Evolutionary conservation across 2,113 vertebrate species (phyloP), one percentile per base, ranked within the genome.

Genomic region (Xyrauchen texanus): DNA sequence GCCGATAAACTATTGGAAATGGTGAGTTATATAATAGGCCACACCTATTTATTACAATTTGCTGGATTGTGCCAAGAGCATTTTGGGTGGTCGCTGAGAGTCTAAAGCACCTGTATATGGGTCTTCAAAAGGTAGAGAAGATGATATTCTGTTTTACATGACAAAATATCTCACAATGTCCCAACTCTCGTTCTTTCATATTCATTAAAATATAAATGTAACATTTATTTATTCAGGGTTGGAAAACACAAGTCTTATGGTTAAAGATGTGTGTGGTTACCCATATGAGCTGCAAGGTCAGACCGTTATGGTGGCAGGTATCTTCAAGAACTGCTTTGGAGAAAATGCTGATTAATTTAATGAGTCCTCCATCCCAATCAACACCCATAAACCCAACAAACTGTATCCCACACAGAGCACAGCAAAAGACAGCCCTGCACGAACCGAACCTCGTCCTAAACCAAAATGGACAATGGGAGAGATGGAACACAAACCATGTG

Each of bases 41-140:
- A 90, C 3, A 81, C 92, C 61, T 78, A 88, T 0, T 79, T 68
- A 49, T 91, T 99, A 87, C 86, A 1, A 90, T 97, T 68, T 78
- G 74, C 42, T 70, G 13, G 46, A 61, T 97, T 12, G 89, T 62
- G 1, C 86, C 92, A 0, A 80, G 86, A 0, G 92, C 90, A 4
- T 96, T 98, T 83, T 83, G 86, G 76, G 87, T 91, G 0, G 44
- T 94, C 44, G 91, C 94, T 49, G 68, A 68, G 42, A 94, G 92
- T 16, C 91, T 99, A 79, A 94, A 91, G 86, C 93, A 93, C 63
- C 92, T 98, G 68, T 92, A 94, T 81, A 89, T 91, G 85, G 92
- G 90, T 16, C 86, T 95, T 80, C 88, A 95, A 89, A 67, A 75
- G 95, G 96, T 97, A 83, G 0, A 0, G 6, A 13, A 44, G 34